Percentiles rank a stretch among this genome's conserved stretches.
Evolutionary conservation across 2,113 vertebrate species (phyloP).

Genomic region (Opisthocomus hoazin): DNA sequence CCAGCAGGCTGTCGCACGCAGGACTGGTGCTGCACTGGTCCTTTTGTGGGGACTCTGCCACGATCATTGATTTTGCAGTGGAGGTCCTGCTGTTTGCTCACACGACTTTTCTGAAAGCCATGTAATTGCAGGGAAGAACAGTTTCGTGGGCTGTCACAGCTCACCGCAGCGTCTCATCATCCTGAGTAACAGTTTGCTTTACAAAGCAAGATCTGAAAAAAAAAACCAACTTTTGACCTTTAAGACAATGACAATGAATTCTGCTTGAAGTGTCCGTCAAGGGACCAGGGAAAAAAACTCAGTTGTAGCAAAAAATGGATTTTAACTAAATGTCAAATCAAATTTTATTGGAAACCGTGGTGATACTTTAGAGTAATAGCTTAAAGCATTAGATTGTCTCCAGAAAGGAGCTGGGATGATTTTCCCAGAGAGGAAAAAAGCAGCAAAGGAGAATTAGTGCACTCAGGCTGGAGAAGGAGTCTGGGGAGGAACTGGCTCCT

Average conservation of each 20-base stretch:
- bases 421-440: background rate
- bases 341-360: conserved; percentile 45
- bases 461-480: background rate
- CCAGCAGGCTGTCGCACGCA: background rate
- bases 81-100: background rate
- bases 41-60: fast-evolving
- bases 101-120: background rate
- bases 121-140: background rate
- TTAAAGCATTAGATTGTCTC: background rate
- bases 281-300: conserved; percentile 18
- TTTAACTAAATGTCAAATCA: conserved; percentile 69
- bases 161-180: background rate
- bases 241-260: conserved; percentile 51
- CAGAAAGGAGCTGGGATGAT: background rate
- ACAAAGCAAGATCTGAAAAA: conserved; percentile 15
- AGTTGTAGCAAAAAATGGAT: conserved; percentile 48
- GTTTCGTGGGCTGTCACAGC: background rate
- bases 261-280: conserved; percentile 27
- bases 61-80: background rate
- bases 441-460: background rate
- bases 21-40: fast-evolving
- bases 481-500: background rate
- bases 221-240: conserved; percentile 48
- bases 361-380: background rate
- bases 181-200: conserved; percentile 34